Conservation (phyloP, 23 tunicate genomes). For the Phallusia fumigata region DNA sequence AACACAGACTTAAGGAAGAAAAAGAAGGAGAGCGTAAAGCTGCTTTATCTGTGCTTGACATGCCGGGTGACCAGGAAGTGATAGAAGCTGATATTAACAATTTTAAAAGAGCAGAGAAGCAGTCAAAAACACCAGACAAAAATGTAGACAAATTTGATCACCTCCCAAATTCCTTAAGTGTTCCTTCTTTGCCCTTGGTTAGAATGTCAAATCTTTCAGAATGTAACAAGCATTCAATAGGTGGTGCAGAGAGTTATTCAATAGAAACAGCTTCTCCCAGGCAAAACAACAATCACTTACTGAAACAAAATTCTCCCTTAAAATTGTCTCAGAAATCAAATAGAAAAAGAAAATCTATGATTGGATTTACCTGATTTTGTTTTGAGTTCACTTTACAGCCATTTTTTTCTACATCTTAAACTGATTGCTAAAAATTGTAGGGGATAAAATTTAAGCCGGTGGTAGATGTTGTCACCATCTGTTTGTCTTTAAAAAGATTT, state of each 20-base stretch:
- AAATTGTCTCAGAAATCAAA: neutral
- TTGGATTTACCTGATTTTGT: neutral
- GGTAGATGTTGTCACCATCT: no score
- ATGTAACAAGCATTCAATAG: no score
- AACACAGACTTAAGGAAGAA: neutral
- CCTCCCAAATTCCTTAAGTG: neutral
- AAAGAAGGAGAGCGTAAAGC: constrained; percentile 5
- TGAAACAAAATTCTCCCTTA: neutral
- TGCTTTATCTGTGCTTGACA: neutral
- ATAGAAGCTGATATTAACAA: neutral
- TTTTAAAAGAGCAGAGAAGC: neutral
- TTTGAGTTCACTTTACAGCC: no score
- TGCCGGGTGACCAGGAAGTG: neutral
- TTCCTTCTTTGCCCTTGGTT: neutral
- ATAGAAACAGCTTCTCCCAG: neutral
- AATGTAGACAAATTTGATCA: neutral
- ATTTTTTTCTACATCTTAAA: no score
- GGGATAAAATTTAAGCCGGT: no score
- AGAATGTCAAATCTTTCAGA: neutral
- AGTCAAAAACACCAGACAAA: neutral
- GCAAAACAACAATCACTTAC: no score
- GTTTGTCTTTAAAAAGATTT: no score
- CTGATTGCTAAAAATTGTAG: no score
- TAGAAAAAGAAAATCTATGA: neutral
- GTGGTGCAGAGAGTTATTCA: neutral